Evolutionary conservation across 1,140 invertebrate species (phyloP), one percentile per base, ranked within the genome.

Genomic region (Drosophila bifasciata): DNA sequence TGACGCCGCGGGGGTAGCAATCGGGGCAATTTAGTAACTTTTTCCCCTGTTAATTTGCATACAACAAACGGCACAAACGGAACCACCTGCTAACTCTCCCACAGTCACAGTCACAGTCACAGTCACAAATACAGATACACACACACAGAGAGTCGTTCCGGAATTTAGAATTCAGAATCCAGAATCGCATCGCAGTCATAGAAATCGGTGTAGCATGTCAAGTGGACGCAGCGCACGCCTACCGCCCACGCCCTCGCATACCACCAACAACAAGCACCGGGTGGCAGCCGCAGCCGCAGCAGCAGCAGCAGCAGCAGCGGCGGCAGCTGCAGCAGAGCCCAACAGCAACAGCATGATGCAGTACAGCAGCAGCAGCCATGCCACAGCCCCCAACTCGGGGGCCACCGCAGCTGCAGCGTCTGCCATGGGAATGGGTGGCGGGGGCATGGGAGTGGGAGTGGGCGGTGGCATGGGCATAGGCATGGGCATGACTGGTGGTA

Each of bases 171-270:
- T 36, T 17, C 21, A 19, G 16, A 56, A 39, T 63, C 48, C 63
- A 53, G 40, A 73, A 56, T 73, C 52, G 51, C 58, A 64, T 59
- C 32, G 48, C 23, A 50, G n/a, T 36, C 11, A 61, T 63, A 61
- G 19, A 57, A 80, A 81, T 45, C 46, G 50, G 68, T 74, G 55
- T 86, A 86, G 83, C 80, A 91, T 91, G 90, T 90, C 91, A 83
- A 92, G 91, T 85, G 91, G 91, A 76, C 91, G 91, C 58, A 91
- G 91, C 57, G 91, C 91, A 67, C 77, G 91, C 46, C 78, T 92
- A 43, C 91, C 91, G 63, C 85, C 91, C 59, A 91, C 86, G 68
- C 90, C 91, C 78, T 91, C 85, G 62, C 89, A 91, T 16, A 86
- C 71, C 74, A 78, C 76, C 66, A 85, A 90, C 73, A 83, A 75